phyloP scores from a whole-genome alignment of 2,888 invertebrate genomes.

The Idaea biselata region DNA sequence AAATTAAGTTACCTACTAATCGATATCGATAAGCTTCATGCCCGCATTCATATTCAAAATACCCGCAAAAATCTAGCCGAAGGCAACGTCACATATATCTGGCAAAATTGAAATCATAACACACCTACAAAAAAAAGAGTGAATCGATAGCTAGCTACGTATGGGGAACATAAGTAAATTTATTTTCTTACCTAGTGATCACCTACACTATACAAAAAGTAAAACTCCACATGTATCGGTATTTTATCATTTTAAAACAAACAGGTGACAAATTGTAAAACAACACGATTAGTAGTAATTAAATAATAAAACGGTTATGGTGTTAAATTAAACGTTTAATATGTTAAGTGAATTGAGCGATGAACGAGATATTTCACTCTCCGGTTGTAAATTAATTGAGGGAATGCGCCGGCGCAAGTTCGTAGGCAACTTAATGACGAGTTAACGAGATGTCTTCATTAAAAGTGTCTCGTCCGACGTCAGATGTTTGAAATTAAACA shows the following conservation, averaged over 20 bases:
- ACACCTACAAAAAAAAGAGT: no score
- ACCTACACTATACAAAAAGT: not conserved
- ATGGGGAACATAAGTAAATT: no score
- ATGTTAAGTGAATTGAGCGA: slow-evolving; percentile 27
- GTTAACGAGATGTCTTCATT: slow-evolving; percentile 2
- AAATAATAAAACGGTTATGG: slow-evolving; percentile 15
- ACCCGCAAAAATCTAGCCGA: no score
- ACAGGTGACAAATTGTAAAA: slow-evolving; percentile 1
- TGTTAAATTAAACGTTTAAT: slow-evolving; percentile 22
- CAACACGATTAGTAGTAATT: slow-evolving; percentile 9
- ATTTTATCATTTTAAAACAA: not conserved
- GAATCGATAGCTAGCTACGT: no score
- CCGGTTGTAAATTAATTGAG: slow-evolving; percentile 23
- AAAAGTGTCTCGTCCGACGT: not conserved
- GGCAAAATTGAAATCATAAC: no score
- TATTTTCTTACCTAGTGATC: no score
- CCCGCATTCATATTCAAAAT: no score
- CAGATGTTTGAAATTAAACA: not conserved
- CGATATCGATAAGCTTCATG: no score
- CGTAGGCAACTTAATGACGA: not conserved
- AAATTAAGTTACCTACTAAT: no score
- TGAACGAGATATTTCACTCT: slow-evolving; percentile 25
- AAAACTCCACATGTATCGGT: not conserved
- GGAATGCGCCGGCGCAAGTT: slow-evolving; percentile 7
- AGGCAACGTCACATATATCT: no score